Conservation (phyloP, 2,888 invertebrate genomes). For the Gortyna flavago region DNA sequence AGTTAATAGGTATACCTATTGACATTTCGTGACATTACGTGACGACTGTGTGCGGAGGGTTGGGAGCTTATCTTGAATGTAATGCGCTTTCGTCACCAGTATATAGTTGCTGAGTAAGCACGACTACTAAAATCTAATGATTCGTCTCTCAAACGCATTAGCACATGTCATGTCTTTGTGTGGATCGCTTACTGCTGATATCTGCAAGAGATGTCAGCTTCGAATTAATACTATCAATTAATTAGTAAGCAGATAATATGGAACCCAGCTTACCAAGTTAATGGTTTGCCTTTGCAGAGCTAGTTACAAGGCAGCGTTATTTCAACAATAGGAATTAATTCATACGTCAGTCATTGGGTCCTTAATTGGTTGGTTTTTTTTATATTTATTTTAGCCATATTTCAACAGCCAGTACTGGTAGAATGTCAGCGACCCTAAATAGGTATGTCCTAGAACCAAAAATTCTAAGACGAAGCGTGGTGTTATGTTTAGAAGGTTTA, state of each 20-base stretch:
- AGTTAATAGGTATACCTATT: slow-evolving; percentile 13
- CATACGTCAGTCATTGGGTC: not conserved
- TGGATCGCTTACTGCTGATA: not conserved
- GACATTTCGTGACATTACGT: slow-evolving; percentile 26
- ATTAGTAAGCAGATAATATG: slow-evolving; percentile 10
- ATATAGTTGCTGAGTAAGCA: slow-evolving; percentile 4
- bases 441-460: too few relatives aligned
- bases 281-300: not conserved
- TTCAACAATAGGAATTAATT: not conserved
- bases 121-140: slow-evolving; percentile 19
- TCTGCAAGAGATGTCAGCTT: slow-evolving; percentile 10
- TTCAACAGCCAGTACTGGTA: not conserved
- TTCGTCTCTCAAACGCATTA: not conserved
- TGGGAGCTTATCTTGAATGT: slow-evolving; percentile 28
- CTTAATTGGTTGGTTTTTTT: not conserved
- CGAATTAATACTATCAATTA: slow-evolving; percentile 6
- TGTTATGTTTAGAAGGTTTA: not conserved
- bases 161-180: not conserved
- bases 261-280: not conserved
- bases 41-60: not conserved
- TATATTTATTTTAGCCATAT: too few relatives aligned
- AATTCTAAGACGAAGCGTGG: not conserved
- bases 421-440: not conserved
- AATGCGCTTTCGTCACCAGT: slow-evolving; percentile 16
- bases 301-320: not conserved